A percentile compares a stretch with the other conserved stretches of the same genome.
phyloP scores from a whole-genome alignment of 2,113 vertebrate species.

The Acrocephalus kingi region DNA sequence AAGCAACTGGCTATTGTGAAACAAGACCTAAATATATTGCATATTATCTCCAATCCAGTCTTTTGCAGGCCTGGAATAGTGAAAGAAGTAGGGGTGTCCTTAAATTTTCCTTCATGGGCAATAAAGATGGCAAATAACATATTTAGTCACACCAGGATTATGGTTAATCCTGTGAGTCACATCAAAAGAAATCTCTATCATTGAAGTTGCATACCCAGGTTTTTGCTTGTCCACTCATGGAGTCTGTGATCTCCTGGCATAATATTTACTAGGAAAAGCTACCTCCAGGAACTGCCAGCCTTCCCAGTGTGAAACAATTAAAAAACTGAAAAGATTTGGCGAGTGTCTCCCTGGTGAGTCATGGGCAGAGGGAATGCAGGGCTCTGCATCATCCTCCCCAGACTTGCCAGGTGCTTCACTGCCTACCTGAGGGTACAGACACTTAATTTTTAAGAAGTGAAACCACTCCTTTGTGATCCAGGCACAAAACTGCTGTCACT shows the following conservation, averaged over 20 bases:
- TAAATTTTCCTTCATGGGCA: conserved; percentile 9
- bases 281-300: not conserved
- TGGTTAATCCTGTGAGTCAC: not conserved
- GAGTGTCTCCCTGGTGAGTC: not conserved
- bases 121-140: not conserved
- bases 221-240: not conserved
- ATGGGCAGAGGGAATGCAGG: not conserved
- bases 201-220: not conserved
- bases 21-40: not conserved
- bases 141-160: conserved; percentile 32
- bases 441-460: not conserved
- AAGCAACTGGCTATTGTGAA: not conserved
- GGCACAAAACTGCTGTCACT: not conserved
- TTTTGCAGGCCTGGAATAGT: not conserved
- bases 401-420: not conserved
- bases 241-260: not conserved
- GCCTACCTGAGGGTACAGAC: not conserved
- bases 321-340: not conserved
- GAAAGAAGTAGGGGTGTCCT: not conserved
- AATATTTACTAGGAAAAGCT: not conserved
- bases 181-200: not conserved
- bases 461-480: not conserved
- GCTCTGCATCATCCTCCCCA: not conserved
- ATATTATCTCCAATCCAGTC: not conserved
- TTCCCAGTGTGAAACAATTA: not conserved